phyloP scores from a whole-genome alignment of 2,888 invertebrate species.

The Dasypolia templi region DNA sequence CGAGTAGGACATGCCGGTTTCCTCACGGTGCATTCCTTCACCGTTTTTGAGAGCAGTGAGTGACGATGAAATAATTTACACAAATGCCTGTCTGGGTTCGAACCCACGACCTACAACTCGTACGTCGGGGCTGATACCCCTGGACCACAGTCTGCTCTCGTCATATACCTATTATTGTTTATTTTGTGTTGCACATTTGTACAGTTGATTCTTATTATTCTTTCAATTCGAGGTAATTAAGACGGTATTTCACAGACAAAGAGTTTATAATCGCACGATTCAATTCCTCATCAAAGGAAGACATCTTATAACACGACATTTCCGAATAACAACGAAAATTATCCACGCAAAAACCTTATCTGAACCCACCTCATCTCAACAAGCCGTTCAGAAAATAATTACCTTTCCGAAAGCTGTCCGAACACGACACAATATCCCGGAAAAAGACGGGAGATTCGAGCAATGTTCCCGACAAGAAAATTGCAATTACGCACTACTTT shows the following conservation, averaged over 20 bases:
- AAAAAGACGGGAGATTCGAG: constrained; percentile 47
- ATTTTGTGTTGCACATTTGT: background rate
- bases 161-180: background rate
- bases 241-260: background rate
- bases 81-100: too few relatives aligned
- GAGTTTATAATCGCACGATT: constrained; percentile 20
- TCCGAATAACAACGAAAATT: constrained; percentile 27
- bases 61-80: too few relatives aligned
- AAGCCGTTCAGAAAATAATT: constrained; percentile 55
- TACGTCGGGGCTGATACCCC: too few relatives aligned
- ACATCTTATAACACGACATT: constrained; percentile 22
- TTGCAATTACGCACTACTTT: constrained; percentile 76
- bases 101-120: too few relatives aligned
- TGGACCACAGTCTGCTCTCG: too few relatives aligned
- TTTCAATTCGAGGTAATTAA: background rate
- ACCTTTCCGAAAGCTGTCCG: constrained; percentile 42
- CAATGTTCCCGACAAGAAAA: constrained; percentile 62
- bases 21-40: too few relatives aligned
- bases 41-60: too few relatives aligned
- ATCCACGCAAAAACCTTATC: constrained; percentile 28
- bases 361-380: constrained; percentile 37
- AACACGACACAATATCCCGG: constrained; percentile 39
- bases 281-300: constrained; percentile 6
- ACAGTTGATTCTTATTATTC: background rate
- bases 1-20: too few relatives aligned